Evolutionary conservation across 2,113 vertebrate genomes (phyloP).

Genomic region (Turnix velox): DNA sequence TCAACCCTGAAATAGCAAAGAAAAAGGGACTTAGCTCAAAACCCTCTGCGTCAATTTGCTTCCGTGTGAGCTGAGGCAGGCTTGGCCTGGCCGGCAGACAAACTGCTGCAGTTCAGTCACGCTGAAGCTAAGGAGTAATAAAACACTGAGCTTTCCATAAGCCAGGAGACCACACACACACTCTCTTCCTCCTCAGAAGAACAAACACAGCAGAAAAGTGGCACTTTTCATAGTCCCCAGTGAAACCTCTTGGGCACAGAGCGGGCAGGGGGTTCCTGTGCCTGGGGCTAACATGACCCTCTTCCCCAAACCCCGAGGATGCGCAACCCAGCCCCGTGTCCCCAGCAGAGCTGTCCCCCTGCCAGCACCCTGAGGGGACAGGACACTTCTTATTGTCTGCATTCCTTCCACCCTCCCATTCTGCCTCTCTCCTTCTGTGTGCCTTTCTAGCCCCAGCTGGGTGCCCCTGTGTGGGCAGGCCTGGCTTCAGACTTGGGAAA

Average conservation of each 20-base stretch:
- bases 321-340: fast-evolving
- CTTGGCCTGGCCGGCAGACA: background rate
- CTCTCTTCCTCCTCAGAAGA: background rate
- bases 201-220: background rate
- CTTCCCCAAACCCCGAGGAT: fast-evolving
- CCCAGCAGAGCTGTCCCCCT: background rate
- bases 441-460: background rate
- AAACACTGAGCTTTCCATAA: background rate
- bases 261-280: background rate
- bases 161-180: background rate
- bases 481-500: background rate
- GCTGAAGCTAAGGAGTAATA: background rate
- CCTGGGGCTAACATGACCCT: fast-evolving
- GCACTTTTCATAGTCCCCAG: background rate
- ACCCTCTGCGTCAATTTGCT: background rate
- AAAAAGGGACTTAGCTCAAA: background rate
- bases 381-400: background rate
- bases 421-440: background rate
- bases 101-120: background rate
- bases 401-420: background rate
- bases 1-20: background rate
- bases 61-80: background rate
- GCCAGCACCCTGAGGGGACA: background rate
- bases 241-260: background rate
- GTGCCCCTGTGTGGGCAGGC: background rate